Conservation (phyloP, 2,113 vertebrate genomes). For the Chionis minor region DNA sequence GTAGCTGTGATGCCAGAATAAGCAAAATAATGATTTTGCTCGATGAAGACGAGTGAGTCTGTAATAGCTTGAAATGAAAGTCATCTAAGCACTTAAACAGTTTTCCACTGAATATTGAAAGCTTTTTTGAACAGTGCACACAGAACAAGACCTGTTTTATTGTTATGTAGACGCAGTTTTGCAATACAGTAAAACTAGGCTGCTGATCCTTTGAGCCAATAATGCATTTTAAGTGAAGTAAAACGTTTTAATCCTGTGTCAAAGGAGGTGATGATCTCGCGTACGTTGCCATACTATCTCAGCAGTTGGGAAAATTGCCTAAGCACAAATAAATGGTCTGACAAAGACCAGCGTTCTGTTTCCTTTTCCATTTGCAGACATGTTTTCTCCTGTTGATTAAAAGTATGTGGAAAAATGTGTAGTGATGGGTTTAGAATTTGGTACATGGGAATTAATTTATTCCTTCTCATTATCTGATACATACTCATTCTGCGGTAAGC, state of each 20-base stretch:
- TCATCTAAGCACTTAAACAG: neutral
- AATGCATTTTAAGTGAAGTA: neutral
- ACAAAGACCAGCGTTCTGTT: neutral
- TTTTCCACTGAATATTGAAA: neutral
- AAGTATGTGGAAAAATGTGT: neutral
- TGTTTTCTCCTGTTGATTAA: neutral
- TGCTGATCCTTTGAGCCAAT: neutral
- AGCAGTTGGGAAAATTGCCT: neutral
- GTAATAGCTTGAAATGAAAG: neutral
- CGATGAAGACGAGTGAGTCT: neutral
- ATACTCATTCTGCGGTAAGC: neutral
- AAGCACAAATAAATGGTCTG: neutral
- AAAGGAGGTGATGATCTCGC: neutral
- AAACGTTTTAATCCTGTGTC: neutral
- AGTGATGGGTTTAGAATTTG: neutral
- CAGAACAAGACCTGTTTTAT: accelerated
- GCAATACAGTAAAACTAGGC: neutral
- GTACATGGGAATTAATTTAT: neutral
- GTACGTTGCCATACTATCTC: neutral
- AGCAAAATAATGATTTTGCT: neutral
- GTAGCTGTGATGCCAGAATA: neutral
- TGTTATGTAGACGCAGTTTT: neutral
- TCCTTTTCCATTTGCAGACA: neutral
- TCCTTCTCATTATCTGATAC: neutral
- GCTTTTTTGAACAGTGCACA: neutral